These are phyloP conservation scores for Lacerta bilineata DNA, from an alignment of 2,797 vertebrate genomes.

Conservation along the genomic window DNA sequence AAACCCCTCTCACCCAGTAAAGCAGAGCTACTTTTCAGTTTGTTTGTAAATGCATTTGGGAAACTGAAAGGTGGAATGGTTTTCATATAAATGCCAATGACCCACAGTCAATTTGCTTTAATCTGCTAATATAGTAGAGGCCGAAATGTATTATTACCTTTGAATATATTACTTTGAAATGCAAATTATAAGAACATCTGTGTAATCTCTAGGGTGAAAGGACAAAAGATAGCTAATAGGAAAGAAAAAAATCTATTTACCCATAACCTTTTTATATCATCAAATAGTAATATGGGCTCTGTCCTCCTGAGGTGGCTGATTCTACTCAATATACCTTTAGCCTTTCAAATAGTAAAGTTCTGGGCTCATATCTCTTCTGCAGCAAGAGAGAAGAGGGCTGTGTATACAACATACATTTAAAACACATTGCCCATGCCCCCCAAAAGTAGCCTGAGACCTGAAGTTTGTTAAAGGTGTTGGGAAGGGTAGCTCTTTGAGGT, in stretches of 20 bases:
- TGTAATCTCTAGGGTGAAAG: slow-evolving; percentile 61
- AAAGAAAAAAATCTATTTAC: slow-evolving; percentile 65
- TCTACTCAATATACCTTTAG: not conserved
- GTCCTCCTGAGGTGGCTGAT: slow-evolving; percentile 4
- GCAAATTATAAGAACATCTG: slow-evolving; percentile 59
- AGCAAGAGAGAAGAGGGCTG: not conserved
- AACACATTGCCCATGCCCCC: too few species aligned
- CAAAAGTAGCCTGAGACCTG: too few species aligned
- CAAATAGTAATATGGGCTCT: slow-evolving; percentile 35
- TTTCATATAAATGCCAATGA: slow-evolving; percentile 45
- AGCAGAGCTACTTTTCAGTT: not conserved
- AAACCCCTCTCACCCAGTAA: not conserved
- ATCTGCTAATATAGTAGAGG: slow-evolving; percentile 48
- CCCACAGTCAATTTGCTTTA: slow-evolving; percentile 58
- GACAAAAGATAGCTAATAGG: slow-evolving; percentile 57
- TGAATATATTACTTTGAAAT: slow-evolving; percentile 71
- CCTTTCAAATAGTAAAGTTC: slow-evolving; percentile 9
- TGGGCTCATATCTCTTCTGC: not conserved
- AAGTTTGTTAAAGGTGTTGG: too few species aligned
- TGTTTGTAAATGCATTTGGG: slow-evolving; percentile 14
- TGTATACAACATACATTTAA: not conserved
- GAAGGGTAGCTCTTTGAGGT: too few species aligned
- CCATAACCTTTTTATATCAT: slow-evolving; percentile 20
- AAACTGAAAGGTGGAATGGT: slow-evolving; percentile 29
- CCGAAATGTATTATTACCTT: slow-evolving; percentile 60